Percentiles rank a stretch among this genome's conserved stretches.
These are phyloP conservation scores for Corythoichthys haematopterus DNA, from an alignment of 2,113 vertebrate species.

Conservation along the genomic window DNA sequence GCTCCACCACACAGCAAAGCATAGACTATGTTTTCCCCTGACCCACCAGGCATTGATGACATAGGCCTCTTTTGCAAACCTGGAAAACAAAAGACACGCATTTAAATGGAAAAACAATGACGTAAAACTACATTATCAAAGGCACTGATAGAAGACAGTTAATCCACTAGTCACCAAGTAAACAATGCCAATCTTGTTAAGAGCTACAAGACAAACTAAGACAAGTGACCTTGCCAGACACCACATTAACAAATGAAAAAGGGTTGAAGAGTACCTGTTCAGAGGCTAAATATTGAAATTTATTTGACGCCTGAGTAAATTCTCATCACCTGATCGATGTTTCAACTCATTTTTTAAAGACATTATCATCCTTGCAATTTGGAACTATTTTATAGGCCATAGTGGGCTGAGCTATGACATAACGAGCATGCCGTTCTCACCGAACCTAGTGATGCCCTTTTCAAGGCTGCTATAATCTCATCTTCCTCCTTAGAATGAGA, in stretches of 20 bases:
- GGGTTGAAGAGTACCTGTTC: background rate
- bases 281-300: no score
- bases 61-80: constrained; percentile 72
- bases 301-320: no score
- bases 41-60: constrained; percentile 79
- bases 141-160: background rate
- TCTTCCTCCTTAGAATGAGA: no score
- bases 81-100: constrained; percentile 17
- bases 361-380: no score
- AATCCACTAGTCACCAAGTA: background rate
- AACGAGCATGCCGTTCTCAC: no score
- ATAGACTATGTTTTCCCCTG: constrained; percentile 75
- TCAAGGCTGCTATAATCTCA: no score
- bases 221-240: background rate
- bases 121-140: background rate
- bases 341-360: background rate
- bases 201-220: background rate
- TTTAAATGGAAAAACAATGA: background rate
- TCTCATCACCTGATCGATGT: no score
- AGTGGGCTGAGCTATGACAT: no score
- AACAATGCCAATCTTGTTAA: background rate
- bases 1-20: constrained; percentile 75
- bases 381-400: no score
- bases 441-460: no score
- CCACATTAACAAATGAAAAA: background rate